Percentiles rank a stretch among this genome's conserved stretches.
phyloP scores from a whole-genome alignment of 2,797 vertebrate genomes.

The Mastacembelus armatus region DNA sequence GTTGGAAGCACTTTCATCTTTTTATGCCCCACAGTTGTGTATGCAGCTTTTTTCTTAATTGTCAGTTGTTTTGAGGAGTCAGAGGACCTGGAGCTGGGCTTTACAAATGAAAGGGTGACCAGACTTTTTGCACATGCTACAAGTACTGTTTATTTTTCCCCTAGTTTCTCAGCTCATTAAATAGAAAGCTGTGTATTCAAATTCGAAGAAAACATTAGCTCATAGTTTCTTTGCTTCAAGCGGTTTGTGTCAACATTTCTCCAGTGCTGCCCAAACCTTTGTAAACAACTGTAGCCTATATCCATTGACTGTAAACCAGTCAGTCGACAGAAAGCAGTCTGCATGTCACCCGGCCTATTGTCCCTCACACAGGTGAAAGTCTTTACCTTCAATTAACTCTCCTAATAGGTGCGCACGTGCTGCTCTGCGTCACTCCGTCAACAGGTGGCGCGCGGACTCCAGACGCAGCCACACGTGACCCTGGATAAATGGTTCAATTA shows the following conservation, averaged over 20 bases:
- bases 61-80: not conserved
- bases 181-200: not conserved
- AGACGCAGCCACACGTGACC: not conserved
- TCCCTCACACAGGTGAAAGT: slow-evolving; percentile 24
- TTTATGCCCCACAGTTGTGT: too few species aligned
- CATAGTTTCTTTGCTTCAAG: too few species aligned
- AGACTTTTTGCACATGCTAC: not conserved
- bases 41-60: too few species aligned
- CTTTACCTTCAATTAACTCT: not conserved
- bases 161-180: too few species aligned
- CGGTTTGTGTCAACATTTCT: too few species aligned
- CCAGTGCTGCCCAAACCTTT: not conserved
- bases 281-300: not conserved
- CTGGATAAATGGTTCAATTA: slow-evolving; percentile 66
- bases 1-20: not conserved
- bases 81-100: too few species aligned
- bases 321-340: too few species aligned
- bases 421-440: slow-evolving; percentile 20
- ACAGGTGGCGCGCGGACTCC: slow-evolving; percentile 69
- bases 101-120: too few species aligned
- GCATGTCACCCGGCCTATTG: too few species aligned
- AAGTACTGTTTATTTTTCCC: too few species aligned
- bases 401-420: not conserved
- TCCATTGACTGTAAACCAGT: not conserved
- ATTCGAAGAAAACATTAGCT: not conserved